Evolutionary conservation across 2,888 invertebrate species (phyloP).

Genomic region (Nipponacmea schrenckii): DNA sequence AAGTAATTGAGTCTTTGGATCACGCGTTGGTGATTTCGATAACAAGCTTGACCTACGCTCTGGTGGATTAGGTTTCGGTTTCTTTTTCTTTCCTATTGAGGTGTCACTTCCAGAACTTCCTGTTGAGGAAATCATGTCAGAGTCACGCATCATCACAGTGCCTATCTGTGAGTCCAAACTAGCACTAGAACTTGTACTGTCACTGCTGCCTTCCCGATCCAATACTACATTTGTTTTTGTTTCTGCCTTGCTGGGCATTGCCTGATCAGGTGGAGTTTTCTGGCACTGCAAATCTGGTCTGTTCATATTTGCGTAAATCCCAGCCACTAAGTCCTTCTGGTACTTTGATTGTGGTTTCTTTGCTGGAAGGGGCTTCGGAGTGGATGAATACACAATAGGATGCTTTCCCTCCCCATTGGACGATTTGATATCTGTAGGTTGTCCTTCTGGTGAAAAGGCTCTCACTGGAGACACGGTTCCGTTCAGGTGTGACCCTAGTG

Average conservation of each 20-base stretch:
- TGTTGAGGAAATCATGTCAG: conserved; percentile 9
- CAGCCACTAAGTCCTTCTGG: conserved; percentile 48
- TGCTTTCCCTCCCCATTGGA: conserved; percentile 20
- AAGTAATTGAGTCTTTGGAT: neutral
- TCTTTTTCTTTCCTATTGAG: conserved; percentile 24
- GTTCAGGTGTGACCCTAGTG: conserved; percentile 37
- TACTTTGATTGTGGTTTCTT: conserved; percentile 40
- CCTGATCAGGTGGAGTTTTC: conserved; percentile 28
- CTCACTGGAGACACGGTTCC: conserved; percentile 29
- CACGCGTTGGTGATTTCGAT: conserved; percentile 26
- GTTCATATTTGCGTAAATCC: conserved; percentile 49
- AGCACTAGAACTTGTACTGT: conserved; percentile 46
- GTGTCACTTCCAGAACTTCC: conserved; percentile 18
- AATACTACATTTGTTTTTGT: neutral
- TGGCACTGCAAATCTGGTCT: conserved; percentile 46
- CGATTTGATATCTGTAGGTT: conserved; percentile 15
- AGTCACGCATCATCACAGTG: conserved; percentile 33
- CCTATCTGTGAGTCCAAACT: conserved; percentile 50
- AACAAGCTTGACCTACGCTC: conserved; percentile 51
- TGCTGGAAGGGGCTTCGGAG: conserved; percentile 39
- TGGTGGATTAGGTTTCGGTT: conserved; percentile 52
- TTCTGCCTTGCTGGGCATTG: neutral
- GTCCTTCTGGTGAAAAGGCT: conserved; percentile 20
- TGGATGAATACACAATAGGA: conserved; percentile 34
- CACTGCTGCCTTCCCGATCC: conserved; percentile 43